phyloP scores from a whole-genome alignment of 2,113 vertebrate genomes.

The Recurvirostra avosetta region DNA sequence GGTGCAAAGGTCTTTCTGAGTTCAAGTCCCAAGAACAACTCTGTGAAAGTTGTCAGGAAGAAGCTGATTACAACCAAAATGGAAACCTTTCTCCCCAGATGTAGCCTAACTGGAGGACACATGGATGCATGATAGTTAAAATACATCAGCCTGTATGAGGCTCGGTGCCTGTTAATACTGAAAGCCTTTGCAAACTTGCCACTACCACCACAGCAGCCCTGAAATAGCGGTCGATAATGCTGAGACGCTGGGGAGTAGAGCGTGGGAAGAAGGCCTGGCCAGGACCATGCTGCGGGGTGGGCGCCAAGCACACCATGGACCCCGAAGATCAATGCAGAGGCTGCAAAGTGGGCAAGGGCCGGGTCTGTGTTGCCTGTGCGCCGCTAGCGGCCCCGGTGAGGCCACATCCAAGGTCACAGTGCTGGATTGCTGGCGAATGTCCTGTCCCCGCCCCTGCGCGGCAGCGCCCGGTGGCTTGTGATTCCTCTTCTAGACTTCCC shows the following conservation, averaged over 20 bases:
- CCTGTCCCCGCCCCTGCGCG: accelerated
- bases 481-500: not conserved
- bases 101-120: not conserved
- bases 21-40: not conserved
- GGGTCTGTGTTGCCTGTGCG: accelerated
- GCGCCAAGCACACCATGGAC: accelerated
- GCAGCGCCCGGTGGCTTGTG: not conserved
- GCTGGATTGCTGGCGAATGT: not conserved
- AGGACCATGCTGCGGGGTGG: accelerated
- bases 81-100: not conserved
- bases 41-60: not conserved
- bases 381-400: accelerated
- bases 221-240: accelerated
- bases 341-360: not conserved
- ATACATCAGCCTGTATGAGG: not conserved
- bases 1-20: not conserved
- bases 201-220: not conserved
- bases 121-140: not conserved
- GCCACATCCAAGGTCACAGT: accelerated
- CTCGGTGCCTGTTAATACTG: not conserved
- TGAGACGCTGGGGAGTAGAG: not conserved
- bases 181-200: not conserved
- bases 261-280: not conserved
- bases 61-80: not conserved
- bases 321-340: accelerated